Percentiles rank a stretch among this genome's conserved stretches.
phyloP scores from a whole-genome alignment of 2,888 invertebrate genomes.

The Ferrisia virgata region DNA sequence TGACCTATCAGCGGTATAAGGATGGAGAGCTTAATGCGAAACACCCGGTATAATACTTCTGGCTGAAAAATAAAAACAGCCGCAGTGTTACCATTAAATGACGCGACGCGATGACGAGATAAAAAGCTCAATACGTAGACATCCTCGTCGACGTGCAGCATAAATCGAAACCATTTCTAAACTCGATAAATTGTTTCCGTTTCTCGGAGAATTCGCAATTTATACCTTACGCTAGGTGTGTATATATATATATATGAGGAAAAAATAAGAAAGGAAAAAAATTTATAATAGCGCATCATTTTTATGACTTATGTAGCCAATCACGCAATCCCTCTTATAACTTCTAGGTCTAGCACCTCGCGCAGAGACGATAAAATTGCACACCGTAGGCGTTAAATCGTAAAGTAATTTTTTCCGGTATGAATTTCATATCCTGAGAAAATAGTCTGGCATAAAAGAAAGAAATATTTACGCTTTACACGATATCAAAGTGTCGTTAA shows the following conservation, averaged over 20 bases:
- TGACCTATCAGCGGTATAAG: no score
- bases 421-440: background rate
- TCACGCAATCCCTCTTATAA: constrained; percentile 1
- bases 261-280: background rate
- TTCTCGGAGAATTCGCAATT: constrained; percentile 7
- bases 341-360: background rate
- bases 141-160: background rate
- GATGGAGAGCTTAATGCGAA: no score
- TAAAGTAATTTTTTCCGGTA: constrained; percentile 15
- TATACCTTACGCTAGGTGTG: no score
- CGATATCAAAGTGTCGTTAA: constrained; percentile 10
- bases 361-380: background rate
- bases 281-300: background rate
- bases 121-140: background rate
- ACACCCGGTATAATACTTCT: no score
- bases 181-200: constrained; percentile 4
- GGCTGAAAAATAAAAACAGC: background rate
- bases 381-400: background rate
- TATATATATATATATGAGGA: no score
- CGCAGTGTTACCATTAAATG: background rate
- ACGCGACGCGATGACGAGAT: background rate
- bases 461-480: constrained; percentile 8
- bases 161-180: background rate
- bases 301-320: constrained; percentile 1
- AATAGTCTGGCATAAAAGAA: background rate